phyloP scores from a whole-genome alignment of 2,797 vertebrate genomes.

The Girardinus metallicus region DNA sequence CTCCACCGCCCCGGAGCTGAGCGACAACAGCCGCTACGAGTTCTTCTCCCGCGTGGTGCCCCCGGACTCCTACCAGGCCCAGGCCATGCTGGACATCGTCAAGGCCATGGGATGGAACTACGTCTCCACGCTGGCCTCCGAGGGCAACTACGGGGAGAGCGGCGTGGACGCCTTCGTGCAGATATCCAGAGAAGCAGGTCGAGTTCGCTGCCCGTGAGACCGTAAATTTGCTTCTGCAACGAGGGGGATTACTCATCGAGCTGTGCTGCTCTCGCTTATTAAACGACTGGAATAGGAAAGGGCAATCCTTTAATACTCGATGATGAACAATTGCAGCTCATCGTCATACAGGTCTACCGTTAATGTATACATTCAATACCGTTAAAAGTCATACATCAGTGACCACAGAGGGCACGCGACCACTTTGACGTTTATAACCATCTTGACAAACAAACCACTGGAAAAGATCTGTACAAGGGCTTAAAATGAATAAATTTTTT shows the following conservation, averaged over 20 bases:
- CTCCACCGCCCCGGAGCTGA: slow-evolving; percentile 92
- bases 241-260: slow-evolving; percentile 45
- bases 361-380: slow-evolving; percentile 14
- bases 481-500: background rate
- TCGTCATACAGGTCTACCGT: slow-evolving; percentile 22
- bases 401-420: background rate
- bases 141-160: slow-evolving; percentile 94
- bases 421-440: background rate
- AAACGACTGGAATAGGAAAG: slow-evolving; percentile 42
- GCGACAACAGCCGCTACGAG: slow-evolving; percentile 91
- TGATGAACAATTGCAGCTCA: slow-evolving; percentile 21
- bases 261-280: slow-evolving; percentile 37
- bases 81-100: slow-evolving; percentile 94
- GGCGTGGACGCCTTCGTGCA: slow-evolving; percentile 92
- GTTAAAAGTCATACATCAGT: slow-evolving; percentile 15
- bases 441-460: background rate
- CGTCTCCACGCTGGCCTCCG: slow-evolving; percentile 90
- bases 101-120: slow-evolving; percentile 95
- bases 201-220: slow-evolving; percentile 22
- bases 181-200: slow-evolving; percentile 92
- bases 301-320: slow-evolving; percentile 45
- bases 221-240: slow-evolving; percentile 11
- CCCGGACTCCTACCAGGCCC: slow-evolving; percentile 93
- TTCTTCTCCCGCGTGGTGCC: slow-evolving; percentile 95
- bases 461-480: background rate